Evolutionary conservation across 2,797 vertebrate species (phyloP).

Genomic region (Lerista edwardsae): DNA sequence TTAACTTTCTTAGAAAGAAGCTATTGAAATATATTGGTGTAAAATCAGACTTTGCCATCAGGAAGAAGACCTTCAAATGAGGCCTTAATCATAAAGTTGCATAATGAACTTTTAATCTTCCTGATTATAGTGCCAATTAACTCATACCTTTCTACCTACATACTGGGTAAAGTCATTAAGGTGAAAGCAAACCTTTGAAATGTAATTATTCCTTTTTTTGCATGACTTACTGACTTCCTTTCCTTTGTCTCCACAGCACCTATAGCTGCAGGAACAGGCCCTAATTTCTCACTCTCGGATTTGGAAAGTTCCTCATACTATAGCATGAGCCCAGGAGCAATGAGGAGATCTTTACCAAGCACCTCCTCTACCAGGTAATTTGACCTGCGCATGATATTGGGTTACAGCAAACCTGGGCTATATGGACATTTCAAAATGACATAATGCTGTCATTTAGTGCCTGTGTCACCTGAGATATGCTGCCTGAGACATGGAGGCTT

Average conservation of each 20-base stretch:
- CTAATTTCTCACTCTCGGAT: slow-evolving; percentile 97
- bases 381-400: slow-evolving; percentile 40
- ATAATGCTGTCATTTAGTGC: slow-evolving; percentile 44
- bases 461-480: slow-evolving; percentile 56
- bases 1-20: slow-evolving; percentile 38
- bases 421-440: slow-evolving; percentile 27
- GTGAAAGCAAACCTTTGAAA: slow-evolving; percentile 58
- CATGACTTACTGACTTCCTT: slow-evolving; percentile 61
- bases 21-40: slow-evolving; percentile 9
- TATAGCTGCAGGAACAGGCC: slow-evolving; percentile 95
- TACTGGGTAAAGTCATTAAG: slow-evolving; percentile 52
- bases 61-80: slow-evolving; percentile 46
- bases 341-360: slow-evolving; percentile 96
- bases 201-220: slow-evolving; percentile 52
- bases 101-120: slow-evolving; percentile 50
- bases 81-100: slow-evolving; percentile 34
- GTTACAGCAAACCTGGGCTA: slow-evolving; percentile 48
- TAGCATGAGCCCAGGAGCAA: slow-evolving; percentile 98
- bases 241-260: slow-evolving; percentile 84
- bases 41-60: slow-evolving; percentile 15
- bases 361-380: slow-evolving; percentile 94
- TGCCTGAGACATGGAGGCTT: slow-evolving; percentile 41
- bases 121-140: slow-evolving; percentile 54
- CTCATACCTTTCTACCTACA: slow-evolving; percentile 51
- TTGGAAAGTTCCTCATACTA: slow-evolving; percentile 99